A percentile compares a stretch with the other conserved stretches of the same genome.
These are phyloP conservation scores for Toxotes lorentzi DNA, from an alignment of 2,797 vertebrate species.

Conservation along the genomic window DNA sequence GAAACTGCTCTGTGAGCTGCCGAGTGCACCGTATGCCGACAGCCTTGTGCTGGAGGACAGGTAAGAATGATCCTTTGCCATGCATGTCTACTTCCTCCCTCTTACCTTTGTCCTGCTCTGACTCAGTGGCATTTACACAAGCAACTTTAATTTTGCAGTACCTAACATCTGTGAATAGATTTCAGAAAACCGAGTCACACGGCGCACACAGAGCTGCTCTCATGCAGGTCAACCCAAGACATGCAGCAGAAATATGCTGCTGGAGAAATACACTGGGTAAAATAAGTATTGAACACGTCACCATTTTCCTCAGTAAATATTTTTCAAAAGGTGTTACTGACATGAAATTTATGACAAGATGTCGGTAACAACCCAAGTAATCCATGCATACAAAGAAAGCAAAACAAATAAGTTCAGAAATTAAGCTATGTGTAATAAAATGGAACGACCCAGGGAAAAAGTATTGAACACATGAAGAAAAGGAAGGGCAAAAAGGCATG, in stretches of 20 bases:
- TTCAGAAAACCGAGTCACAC: constrained; percentile 33
- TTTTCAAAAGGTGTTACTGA: too few relatives aligned
- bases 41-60: constrained; percentile 35
- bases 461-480: too few relatives aligned
- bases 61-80: constrained; percentile 26
- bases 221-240: constrained; percentile 30
- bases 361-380: too few relatives aligned
- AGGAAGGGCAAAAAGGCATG: too few relatives aligned
- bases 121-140: constrained; percentile 81
- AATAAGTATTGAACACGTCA: too few relatives aligned
- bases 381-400: too few relatives aligned
- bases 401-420: too few relatives aligned
- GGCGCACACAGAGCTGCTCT: constrained; percentile 18
- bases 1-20: constrained; percentile 5
- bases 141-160: constrained; percentile 79
- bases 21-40: constrained; percentile 44
- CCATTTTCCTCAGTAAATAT: too few relatives aligned
- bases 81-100: constrained; percentile 24
- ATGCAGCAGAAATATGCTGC: not conserved
- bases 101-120: constrained; percentile 41
- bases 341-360: too few relatives aligned
- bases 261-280: too few relatives aligned
- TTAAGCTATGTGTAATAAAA: too few relatives aligned
- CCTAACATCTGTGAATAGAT: constrained; percentile 72
- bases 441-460: too few relatives aligned